These are phyloP conservation scores for Dascillus cervinus DNA, from an alignment of 2,888 invertebrate species.

Conservation along the genomic window DNA sequence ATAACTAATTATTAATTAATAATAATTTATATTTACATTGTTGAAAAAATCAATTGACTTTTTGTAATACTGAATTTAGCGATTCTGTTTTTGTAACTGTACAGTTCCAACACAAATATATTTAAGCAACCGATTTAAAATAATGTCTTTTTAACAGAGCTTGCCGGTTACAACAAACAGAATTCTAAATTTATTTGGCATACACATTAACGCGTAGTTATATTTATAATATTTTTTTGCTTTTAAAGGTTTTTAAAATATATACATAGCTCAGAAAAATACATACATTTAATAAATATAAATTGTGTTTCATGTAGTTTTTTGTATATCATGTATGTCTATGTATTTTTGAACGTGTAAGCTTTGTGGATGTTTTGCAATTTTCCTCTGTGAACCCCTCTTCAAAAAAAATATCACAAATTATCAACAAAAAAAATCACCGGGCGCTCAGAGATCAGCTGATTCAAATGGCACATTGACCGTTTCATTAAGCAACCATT, in stretches of 20 bases:
- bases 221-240: slow-evolving; percentile 38
- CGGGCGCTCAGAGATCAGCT: neutral
- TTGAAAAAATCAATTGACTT: slow-evolving; percentile 41
- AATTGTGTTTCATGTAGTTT: slow-evolving; percentile 27
- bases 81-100: slow-evolving; percentile 30
- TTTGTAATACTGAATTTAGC: slow-evolving; percentile 37
- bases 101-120: slow-evolving; percentile 17
- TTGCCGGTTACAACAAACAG: slow-evolving; percentile 30
- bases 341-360: slow-evolving; percentile 47
- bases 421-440: neutral
- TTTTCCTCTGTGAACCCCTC: slow-evolving; percentile 30
- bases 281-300: slow-evolving; percentile 38
- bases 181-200: slow-evolving; percentile 39
- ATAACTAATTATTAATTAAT: too few species aligned
- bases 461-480: neutral
- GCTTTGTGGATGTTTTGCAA: slow-evolving; percentile 32
- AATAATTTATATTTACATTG: slow-evolving; percentile 41
- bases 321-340: slow-evolving; percentile 27
- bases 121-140: neutral
- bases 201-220: slow-evolving; percentile 40
- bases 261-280: slow-evolving; percentile 39
- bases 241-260: slow-evolving; percentile 32
- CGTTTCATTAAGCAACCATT: neutral
- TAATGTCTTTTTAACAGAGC: neutral
- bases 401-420: neutral